Evolutionary conservation across 2,797 vertebrate species (phyloP), one percentile per base, ranked within the genome.

Genomic region (Prionace glauca): DNA sequence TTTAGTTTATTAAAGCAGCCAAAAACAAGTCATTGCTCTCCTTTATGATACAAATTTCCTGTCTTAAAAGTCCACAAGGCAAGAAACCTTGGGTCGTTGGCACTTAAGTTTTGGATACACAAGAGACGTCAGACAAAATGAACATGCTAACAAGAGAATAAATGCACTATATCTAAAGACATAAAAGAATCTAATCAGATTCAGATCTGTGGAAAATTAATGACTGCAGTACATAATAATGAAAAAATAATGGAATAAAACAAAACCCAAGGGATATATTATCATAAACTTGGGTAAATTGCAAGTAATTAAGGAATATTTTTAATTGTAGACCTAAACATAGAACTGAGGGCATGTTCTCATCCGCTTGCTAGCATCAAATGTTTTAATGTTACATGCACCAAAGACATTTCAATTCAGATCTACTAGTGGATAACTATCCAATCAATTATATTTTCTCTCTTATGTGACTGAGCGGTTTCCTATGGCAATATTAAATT

Each of bases 81-180:
- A 74, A 26, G 12, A 95, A 56, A 95, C 45, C 45, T 60, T 77
- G 7, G 69, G 71, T 60, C 26, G 60, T 8, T 74, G 41, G 71
- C 36, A 29, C 22, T 45, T 72, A 77, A 18, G 32, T 60, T 94
- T 95, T 50, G 93, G 45, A 16, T 95, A 77, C 74, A 50, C n/a
- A 71, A 32, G 45, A 95, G 36, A 45, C 29, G 29, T 91, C 56
- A 91, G 12, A 60, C 62, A 29, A 91, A 91, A 91, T 91, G 26
- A 91, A 91, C 88, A n/a, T 16, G 56, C 88, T 91, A 91, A 60
- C 88, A 91, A 62, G 87, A 90, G 24, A 62, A 91, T 91, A 91
- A 65, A 65, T 65, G 22, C 65, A 60, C 88, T 60, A 26, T 60
- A 74, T 74, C 69, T 41, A 36, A n/a, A 14, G 0, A 79, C 26